A percentile compares a stretch with the other conserved stretches of the same genome.
Conservation (phyloP, 2,797 vertebrate species). For the Simalia tracyae region DNA sequence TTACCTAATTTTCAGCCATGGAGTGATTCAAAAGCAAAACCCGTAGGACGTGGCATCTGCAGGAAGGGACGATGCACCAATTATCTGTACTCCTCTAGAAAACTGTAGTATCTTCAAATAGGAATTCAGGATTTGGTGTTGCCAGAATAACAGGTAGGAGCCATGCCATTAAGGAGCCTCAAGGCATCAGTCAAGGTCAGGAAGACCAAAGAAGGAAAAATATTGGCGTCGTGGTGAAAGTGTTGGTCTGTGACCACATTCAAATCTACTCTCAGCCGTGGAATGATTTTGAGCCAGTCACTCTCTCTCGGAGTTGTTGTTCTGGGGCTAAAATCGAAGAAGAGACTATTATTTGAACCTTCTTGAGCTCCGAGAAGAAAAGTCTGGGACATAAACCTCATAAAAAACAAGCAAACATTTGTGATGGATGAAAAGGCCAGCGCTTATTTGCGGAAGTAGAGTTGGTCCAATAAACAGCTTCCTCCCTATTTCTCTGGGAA, state of each 20-base stretch:
- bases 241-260: background rate
- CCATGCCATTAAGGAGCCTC: background rate
- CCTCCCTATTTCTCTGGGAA: no score
- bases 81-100: background rate
- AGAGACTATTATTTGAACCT: background rate
- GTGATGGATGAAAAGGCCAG: background rate
- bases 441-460: background rate
- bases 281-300: background rate
- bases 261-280: background rate
- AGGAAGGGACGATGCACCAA: no score
- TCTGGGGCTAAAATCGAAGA: background rate
- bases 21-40: background rate
- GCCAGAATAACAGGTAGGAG: background rate
- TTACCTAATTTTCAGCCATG: background rate
- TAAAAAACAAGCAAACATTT: background rate
- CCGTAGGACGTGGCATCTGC: no score
- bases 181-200: background rate
- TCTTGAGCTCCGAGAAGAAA: background rate
- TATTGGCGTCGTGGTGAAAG: background rate
- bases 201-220: background rate
- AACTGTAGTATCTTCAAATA: background rate
- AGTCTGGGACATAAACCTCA: background rate
- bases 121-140: background rate
- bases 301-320: background rate
- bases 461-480: background rate